Evolutionary conservation across 2,113 vertebrate species (phyloP), one percentile per base, ranked within the genome.

Genomic region (Mesoclemmys tuberculata): DNA sequence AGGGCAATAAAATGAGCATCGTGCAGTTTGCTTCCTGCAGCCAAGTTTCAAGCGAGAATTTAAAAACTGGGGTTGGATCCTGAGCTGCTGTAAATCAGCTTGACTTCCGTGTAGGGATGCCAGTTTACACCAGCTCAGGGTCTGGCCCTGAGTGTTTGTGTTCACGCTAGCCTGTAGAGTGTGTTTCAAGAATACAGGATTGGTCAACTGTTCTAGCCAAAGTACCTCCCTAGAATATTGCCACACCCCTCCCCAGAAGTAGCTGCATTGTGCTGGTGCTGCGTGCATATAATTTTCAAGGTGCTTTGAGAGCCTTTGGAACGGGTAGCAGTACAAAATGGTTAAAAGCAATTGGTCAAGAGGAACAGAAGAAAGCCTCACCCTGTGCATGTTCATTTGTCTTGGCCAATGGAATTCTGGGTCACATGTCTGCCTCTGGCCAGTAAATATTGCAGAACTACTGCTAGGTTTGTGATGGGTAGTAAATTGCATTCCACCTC

Each of bases 391-490:
- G 96, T 96, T 96, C 94, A 90, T 96, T 95, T 97, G 95, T 94
- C 95, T 31, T 87, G 54, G 95, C 96, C 97, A 95, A 96, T 97
- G 97, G 96, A 96, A 94, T 97, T 97, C 89, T 95, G 95, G 96
- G 92, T 96, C 96, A 96, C 94, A 79, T 98, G 98, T 97, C 97
- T 95, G 90, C 96, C 93, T 96, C 97, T 98, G 98, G 96, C 95
- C 96, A 97, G 97, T 98, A 98, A 98, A 98, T 97, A 98, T 97
- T 98, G 90, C 97, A 97, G 96, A 91, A 95, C 97, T 97, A 95
- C 96, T 91, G 83, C 94, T 95, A 88, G 92, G 71, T 95, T 95
- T 89, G 96, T 95, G 94, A 95, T 97, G 97, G 97, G 96, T 96
- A 98, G 98, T 98, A 98, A 98, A 98, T 98, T 97, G 97, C 96